Conservation (phyloP, 2,113 vertebrate genomes). For the Ivindomyrus marchei region DNA sequence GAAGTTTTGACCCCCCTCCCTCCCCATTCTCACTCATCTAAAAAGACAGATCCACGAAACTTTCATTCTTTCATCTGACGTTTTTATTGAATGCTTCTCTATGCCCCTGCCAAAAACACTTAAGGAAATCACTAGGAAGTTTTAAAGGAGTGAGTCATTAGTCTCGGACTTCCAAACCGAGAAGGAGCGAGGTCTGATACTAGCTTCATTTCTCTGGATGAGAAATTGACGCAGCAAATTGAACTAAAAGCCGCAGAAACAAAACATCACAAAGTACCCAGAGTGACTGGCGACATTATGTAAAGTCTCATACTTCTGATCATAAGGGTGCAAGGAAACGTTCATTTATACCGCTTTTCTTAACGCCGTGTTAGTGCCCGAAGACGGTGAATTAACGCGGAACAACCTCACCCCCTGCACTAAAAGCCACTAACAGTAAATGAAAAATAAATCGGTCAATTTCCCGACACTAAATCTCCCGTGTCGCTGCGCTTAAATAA, state of each 20-base stretch:
- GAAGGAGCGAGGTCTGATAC: background rate
- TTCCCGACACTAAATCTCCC: slow-evolving; percentile 16
- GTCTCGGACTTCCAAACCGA: background rate
- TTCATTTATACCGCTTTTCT: background rate
- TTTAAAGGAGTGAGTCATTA: slow-evolving; percentile 17
- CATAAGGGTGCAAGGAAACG: background rate
- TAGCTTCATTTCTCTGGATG: background rate
- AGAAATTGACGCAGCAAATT: slow-evolving; percentile 3
- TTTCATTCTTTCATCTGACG: slow-evolving; percentile 15
- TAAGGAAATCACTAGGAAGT: slow-evolving; percentile 4
- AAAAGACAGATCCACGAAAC: slow-evolving; percentile 9
- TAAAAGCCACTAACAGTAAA: slow-evolving; percentile 6
- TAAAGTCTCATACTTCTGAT: background rate
- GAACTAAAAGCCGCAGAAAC: background rate
- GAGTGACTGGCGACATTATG: background rate
- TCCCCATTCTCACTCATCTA: background rate
- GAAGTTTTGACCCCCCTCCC: background rate
- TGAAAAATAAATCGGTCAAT: slow-evolving; percentile 18
- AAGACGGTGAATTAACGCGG: background rate
- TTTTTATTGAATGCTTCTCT: slow-evolving; percentile 8
- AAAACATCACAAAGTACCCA: background rate
- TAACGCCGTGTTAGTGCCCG: background rate
- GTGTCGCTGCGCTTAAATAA: background rate
- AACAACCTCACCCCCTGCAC: background rate
- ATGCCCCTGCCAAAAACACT: slow-evolving; percentile 12